Evolutionary conservation across 2,113 vertebrate genomes (phyloP), one percentile per base, ranked within the genome.

Genomic region (Solea senegalensis): DNA sequence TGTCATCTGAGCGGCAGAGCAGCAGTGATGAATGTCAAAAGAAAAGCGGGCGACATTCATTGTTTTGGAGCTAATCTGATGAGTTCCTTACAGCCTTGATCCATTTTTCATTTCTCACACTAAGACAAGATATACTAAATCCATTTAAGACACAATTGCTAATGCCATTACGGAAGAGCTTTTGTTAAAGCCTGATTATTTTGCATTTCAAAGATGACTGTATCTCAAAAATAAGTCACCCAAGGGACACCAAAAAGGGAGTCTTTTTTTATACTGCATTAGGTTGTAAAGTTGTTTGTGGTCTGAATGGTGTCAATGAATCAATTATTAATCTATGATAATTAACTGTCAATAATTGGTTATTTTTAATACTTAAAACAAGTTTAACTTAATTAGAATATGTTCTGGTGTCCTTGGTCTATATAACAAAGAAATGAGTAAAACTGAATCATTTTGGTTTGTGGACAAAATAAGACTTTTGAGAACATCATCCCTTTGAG

Each of bases 111-210:
- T 54, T 64, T 76, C 53, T 73, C 60, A 66, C 66, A 64, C 65
- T 41, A 65, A 81, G 69, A 81, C 61, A 63, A 86, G 79, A 87
- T 86, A 70, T 69, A 85, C 58, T 73, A 78, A 91, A 92, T 88
- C 73, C 72, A 85, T 82, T 86, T 82, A 77, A 51, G 40, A 41
- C 53, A 77, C 81, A 84, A 86, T 84, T 81, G 75, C 77, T 87
- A 69, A 90, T 88, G 76, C 54, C 59, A 80, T 82, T 85, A 87
- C 73, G 75, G 57, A 83, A 50, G 64, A 84, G 87, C 87, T 91
- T 72, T 81, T 75, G 79, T 83, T 73, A 59, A 88, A 72, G 86
- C 76, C 49, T 15, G 81, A 90, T 88, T 88, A 79, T 85, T 81
- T 73, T 69, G 65, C 65, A 68, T 77, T 62, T 80, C 55, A 76